Evolutionary conservation across 1,140 invertebrate species (phyloP).

Genomic region (Drosophila prosaltans): DNA sequence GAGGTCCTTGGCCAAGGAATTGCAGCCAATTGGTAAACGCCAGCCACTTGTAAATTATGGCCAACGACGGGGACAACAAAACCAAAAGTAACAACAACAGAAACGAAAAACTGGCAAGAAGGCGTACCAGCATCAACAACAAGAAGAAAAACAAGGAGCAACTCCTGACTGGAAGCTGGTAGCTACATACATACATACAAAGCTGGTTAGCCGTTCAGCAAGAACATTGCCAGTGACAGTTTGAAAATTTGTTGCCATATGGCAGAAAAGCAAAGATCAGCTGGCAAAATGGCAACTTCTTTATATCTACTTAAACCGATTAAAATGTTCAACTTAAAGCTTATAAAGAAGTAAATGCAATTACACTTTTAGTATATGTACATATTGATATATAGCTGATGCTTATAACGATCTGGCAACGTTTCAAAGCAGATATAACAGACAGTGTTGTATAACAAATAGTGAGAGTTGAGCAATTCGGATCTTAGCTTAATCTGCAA

Average conservation of each 20-base stretch:
- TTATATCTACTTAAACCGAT: conserved; percentile 8
- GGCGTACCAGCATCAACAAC: background rate
- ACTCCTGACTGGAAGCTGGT: background rate
- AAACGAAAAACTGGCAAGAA: conserved; percentile 4
- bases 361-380: too few relatives aligned
- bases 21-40: conserved; percentile 61
- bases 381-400: too few relatives aligned
- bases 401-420: background rate
- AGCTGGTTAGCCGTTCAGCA: background rate
- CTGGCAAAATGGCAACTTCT: conserved; percentile 10
- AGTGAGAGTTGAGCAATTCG: too few relatives aligned
- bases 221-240: conserved; percentile 4
- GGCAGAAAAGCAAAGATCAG: conserved; percentile 5
- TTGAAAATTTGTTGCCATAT: conserved; percentile 12
- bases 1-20: conserved; percentile 7
- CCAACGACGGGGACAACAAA: conserved; percentile 37
- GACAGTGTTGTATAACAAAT: too few relatives aligned
- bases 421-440: background rate
- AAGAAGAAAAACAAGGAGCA: background rate
- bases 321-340: conserved; percentile 10
- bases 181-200: too few relatives aligned
- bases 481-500: too few relatives aligned
- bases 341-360: background rate
- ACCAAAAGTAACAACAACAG: conserved; percentile 1
- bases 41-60: conserved; percentile 65